Conservation (phyloP, 1,140 invertebrate species). For the Ips typographus region DNA sequence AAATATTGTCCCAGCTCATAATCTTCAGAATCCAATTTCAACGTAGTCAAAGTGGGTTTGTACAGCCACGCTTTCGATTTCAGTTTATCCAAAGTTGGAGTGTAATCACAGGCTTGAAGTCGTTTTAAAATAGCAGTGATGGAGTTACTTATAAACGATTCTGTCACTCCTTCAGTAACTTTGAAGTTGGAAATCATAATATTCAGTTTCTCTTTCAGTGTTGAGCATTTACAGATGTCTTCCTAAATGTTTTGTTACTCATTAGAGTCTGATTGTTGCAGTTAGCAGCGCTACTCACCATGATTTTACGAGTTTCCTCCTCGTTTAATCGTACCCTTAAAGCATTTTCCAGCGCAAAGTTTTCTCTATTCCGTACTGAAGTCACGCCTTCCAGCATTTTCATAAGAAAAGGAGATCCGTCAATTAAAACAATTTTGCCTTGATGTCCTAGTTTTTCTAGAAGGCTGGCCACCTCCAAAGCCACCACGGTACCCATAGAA, state of each 20-base stretch:
- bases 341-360: neutral
- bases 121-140: conserved; percentile 57
- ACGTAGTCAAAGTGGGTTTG: conserved; percentile 59
- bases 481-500: conserved; percentile 62
- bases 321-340: no score
- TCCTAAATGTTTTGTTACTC: conserved; percentile 47
- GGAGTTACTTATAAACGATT: conserved; percentile 51
- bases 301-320: neutral
- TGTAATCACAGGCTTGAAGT: conserved; percentile 60
- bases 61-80: conserved; percentile 63
- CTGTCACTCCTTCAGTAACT: conserved; percentile 51
- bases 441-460: conserved; percentile 59
- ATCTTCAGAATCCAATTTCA: conserved; percentile 58
- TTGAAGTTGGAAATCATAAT: neutral
- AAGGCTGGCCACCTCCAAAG: conserved; percentile 56
- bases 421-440: conserved; percentile 59
- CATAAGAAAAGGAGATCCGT: conserved; percentile 55
- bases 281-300: neutral
- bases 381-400: neutral
- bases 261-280: conserved; percentile 4
- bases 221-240: neutral
- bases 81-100: conserved; percentile 49
- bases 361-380: no score
- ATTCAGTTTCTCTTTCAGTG: neutral
- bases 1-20: conserved; percentile 63